phyloP scores from a whole-genome alignment of 2,113 vertebrate species.

The Grantiella picta region DNA sequence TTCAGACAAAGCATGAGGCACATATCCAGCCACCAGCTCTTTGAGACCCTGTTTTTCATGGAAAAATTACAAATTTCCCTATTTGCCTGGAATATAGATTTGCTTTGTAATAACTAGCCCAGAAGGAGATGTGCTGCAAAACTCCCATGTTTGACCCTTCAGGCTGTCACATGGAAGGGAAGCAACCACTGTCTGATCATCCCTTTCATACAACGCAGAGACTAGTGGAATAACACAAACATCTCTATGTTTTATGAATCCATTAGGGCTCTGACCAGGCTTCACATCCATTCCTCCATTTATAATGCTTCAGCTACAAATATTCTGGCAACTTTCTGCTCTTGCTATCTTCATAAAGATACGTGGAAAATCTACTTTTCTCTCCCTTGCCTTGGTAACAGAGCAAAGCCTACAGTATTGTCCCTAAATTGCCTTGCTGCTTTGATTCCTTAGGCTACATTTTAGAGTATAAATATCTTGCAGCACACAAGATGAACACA shows the following conservation, averaged over 20 bases:
- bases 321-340: background rate
- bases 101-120: background rate
- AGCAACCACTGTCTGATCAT: background rate
- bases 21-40: background rate
- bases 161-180: background rate
- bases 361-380: background rate
- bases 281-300: background rate
- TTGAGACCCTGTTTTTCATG: background rate
- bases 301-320: background rate
- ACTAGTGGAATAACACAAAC: background rate
- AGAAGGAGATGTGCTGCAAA: background rate
- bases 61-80: background rate
- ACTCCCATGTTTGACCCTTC: background rate
- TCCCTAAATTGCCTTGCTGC: background rate
- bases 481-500: background rate
- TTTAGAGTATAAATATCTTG: background rate
- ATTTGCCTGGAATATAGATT: background rate
- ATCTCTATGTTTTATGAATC: background rate
- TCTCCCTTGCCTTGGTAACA: background rate
- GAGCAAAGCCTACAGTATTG: background rate
- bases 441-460: background rate
- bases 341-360: background rate
- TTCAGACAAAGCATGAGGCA: background rate
- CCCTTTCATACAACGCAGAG: background rate
- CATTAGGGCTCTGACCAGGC: background rate